Percentiles rank a stretch among this genome's conserved stretches.
These are phyloP conservation scores for Tokudaia tokunoshimensis DNA, from an alignment of 2,797 vertebrate genomes.

Conservation along the genomic window DNA sequence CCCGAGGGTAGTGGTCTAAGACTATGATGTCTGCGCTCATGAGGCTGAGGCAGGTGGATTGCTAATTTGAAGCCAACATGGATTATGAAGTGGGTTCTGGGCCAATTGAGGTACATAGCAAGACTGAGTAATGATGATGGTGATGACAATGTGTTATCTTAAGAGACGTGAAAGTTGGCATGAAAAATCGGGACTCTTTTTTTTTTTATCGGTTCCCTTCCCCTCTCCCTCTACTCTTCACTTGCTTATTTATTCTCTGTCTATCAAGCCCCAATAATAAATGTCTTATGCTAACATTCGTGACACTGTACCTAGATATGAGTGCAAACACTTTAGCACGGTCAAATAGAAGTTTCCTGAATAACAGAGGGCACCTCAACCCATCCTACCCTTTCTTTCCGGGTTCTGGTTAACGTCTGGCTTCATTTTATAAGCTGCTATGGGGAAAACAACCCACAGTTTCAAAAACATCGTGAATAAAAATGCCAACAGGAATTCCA, in stretches of 20 bases:
- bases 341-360: not conserved
- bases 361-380: not conserved
- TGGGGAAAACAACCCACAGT: conserved; percentile 4
- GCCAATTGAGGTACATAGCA: not conserved
- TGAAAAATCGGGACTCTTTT: not conserved
- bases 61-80: not conserved
- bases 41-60: not conserved
- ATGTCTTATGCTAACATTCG: not conserved
- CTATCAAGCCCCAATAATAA: not conserved
- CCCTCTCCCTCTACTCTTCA: not conserved
- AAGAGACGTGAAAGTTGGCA: not conserved
- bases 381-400: not conserved
- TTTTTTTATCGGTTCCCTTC: not conserved
- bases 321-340: not conserved
- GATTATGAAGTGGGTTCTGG: not conserved
- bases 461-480: conserved; percentile 38
- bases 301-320: not conserved
- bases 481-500: not conserved
- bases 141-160: not conserved
- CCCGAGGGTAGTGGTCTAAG: not conserved
- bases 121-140: too few relatives aligned
- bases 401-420: not conserved
- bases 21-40: not conserved
- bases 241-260: not conserved
- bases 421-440: conserved; percentile 1